Percentiles rank a stretch among this genome's conserved stretches.
Evolutionary conservation across 1,140 invertebrate species (phyloP).

Genomic region (Hylaeus volcanicus): DNA sequence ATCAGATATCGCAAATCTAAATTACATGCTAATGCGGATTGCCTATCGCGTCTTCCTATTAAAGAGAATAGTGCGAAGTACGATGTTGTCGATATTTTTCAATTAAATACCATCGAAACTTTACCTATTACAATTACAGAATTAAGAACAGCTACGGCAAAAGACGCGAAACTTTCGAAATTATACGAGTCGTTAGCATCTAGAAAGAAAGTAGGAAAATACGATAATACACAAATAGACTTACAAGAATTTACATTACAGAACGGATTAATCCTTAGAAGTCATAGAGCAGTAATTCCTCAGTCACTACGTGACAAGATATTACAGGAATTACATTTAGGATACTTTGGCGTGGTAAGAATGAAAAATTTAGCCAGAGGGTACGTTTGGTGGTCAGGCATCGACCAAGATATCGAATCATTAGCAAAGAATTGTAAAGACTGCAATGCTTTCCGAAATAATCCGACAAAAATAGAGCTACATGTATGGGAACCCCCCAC

Average conservation of each 20-base stretch:
- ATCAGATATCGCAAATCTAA: slow-evolving; percentile 31
- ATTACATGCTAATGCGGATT: slow-evolving; percentile 55
- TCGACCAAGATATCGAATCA: slow-evolving; percentile 69
- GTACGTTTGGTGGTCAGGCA: slow-evolving; percentile 77
- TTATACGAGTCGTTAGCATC: no score
- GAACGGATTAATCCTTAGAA: no score
- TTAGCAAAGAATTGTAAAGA: slow-evolving; percentile 12
- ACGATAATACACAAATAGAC: no score
- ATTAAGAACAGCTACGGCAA: no score
- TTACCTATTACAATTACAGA: no score
- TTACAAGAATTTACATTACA: no score
- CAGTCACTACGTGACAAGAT: background rate
- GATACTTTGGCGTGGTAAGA: slow-evolving; percentile 74
- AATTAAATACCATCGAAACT: no score
- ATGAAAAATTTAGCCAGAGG: slow-evolving; percentile 78
- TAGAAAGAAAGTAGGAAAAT: no score
- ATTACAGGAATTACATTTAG: slow-evolving; percentile 61
- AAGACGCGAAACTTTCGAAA: no score
- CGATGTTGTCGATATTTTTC: no score
- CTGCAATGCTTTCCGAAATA: slow-evolving; percentile 42
- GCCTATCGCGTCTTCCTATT: slow-evolving; percentile 33
- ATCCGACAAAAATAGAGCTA: slow-evolving; percentile 41
- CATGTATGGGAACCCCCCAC: slow-evolving; percentile 2
- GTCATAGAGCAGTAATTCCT: background rate
- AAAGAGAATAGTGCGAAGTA: no score